Base-by-base conservation (phyloP, 2,797 vertebrate genomes). In the Urosaurus nigricauda region DNA sequence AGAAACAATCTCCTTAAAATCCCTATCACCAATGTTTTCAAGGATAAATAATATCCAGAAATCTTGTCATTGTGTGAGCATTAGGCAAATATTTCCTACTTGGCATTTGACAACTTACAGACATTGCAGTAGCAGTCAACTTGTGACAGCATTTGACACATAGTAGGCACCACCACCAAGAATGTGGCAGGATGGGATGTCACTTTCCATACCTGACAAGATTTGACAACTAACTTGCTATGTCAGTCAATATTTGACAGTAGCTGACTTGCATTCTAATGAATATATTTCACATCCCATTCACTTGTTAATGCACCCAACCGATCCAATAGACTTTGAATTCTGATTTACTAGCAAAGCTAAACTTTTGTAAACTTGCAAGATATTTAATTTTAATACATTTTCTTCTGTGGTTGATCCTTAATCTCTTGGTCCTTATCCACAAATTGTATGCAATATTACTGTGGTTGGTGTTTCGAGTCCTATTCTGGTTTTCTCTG, bases 81-180 rank as follows among this genome's bases (percentile, higher is more conserved):
- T 79, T n/a, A 53, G 51, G 47, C 24, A 79, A 79, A 79, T 79
- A 79, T 56, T 79, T 79, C 26, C 77, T 79, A 16, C 32, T 79
- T 53, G 43, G 5, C 47, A 79, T 53, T 79, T 79, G 29, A 79
- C 29, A n/a, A 3, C 29, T 16, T 2, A 53, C 14, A 79, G 12
- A 32, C 14, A 51, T n/a, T 32, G 51, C 29, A n/a, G 47, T 14
- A 79, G 51, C 47, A 32, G 51, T n/a, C 51, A 53, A 79, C 51
- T 6, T 51, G 29, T 79, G 26, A 32, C 21, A 53, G 47, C 12
- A 29, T 51, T 53, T 9, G 11, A 47, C 1, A 3, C 11, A 17
- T 74, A 19, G 19, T 40, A 75, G 19, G 73, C 19, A 75, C 17
- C 73, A 43, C 37, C 73, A 43, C 17, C 37, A 19, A 43, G 37